Percentiles rank a stretch among this genome's conserved stretches.
Conservation (phyloP, 2,113 vertebrate genomes). For the Nicator chloris region DNA sequence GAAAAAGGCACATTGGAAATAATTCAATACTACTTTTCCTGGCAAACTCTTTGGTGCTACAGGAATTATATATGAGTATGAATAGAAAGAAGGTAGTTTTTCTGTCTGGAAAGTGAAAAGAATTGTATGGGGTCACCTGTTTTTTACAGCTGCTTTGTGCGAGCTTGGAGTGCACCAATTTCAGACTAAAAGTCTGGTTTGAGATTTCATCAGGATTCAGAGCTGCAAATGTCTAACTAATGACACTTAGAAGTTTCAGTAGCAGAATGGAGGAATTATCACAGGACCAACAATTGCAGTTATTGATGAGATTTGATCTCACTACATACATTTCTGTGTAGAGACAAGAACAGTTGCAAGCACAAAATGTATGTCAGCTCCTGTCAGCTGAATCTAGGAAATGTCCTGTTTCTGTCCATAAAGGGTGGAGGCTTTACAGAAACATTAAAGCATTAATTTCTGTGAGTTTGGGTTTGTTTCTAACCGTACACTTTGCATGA, state of each 20-base stretch:
- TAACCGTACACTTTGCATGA: rapidly evolving
- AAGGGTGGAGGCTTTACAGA: not conserved
- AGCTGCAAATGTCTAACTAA: not conserved
- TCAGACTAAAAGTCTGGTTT: not conserved
- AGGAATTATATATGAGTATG: not conserved
- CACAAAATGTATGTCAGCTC: not conserved
- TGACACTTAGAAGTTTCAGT: not conserved
- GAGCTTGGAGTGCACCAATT: not conserved
- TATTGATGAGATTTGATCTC: not conserved
- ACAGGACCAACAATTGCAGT: not conserved
- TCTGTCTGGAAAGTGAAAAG: not conserved
- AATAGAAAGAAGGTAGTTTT: not conserved
- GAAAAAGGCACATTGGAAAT: not conserved
- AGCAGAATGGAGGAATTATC: not conserved
- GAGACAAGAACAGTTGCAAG: not conserved
- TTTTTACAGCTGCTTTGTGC: not conserved
- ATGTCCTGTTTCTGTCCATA: not conserved
- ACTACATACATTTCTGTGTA: not conserved
- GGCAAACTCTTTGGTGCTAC: not conserved
- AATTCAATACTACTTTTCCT: not conserved
- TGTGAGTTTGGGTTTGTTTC: not conserved
- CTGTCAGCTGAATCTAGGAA: not conserved
- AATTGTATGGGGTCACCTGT: not conserved
- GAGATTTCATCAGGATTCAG: not conserved
- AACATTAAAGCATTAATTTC: not conserved